phyloP scores from a whole-genome alignment of 2,888 invertebrate species.

The Anoplius nigerrimus region DNA sequence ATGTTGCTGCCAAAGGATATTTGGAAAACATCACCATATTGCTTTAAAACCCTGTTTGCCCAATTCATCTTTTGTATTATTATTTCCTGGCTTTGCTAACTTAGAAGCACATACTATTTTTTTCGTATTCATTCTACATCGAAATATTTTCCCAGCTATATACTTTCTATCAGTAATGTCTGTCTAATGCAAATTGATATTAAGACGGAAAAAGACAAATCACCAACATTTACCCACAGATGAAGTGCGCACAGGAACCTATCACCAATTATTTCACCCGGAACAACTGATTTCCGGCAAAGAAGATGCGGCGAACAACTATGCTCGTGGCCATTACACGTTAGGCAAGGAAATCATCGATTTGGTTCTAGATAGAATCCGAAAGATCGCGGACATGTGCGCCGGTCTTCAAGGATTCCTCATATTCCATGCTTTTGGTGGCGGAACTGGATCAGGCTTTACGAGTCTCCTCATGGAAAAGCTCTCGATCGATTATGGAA shows the following conservation, averaged over 20 bases:
- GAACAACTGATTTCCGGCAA: constrained; percentile 84
- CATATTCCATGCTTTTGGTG: constrained; percentile 81
- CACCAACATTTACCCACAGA: constrained; percentile 60
- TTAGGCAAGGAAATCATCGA: constrained; percentile 80
- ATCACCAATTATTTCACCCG: constrained; percentile 81
- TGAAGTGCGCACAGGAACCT: constrained; percentile 78
- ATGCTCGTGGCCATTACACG: constrained; percentile 83
- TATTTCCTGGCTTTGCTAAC: too few species aligned
- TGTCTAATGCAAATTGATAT: background rate
- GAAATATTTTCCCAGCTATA: too few species aligned
- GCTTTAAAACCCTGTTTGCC: too few species aligned
- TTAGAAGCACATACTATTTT: too few species aligned
- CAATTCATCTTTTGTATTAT: too few species aligned
- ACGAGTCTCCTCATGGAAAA: constrained; percentile 82
- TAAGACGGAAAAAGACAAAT: background rate
- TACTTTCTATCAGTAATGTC: background rate
- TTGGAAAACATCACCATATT: too few species aligned
- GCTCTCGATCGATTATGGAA: constrained; percentile 81
- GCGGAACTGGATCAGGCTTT: constrained; percentile 81
- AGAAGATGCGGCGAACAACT: constrained; percentile 83
- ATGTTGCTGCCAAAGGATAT: too few species aligned
- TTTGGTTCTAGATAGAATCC: constrained; percentile 77
- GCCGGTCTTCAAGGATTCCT: constrained; percentile 79
- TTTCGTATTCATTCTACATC: too few species aligned
- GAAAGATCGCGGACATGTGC: constrained; percentile 78